Evolutionary conservation across 2,113 vertebrate species (phyloP), one percentile per base, ranked within the genome.

Genomic region (Mustela nigripes): DNA sequence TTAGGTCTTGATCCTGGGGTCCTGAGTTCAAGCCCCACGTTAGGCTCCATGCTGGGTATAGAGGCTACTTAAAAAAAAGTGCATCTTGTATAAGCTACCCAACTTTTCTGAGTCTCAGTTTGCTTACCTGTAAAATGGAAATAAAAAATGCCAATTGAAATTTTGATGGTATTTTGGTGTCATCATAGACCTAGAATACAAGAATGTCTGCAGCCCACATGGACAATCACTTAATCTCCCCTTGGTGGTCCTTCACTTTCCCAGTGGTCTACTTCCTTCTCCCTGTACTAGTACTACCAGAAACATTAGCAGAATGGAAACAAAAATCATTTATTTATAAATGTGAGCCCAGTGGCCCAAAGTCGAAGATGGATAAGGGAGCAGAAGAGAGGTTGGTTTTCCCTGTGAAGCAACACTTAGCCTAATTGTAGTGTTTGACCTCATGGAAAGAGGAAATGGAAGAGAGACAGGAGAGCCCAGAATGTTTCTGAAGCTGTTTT

Each of bases 101-200:
- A 39, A 12, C 16, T 82, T 89, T 89, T 53, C 36, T 63, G 71
- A 97, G 36, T 24, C n/a, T 95, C 84, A 36, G 48, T 84, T 83
- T 95, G 19, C n/a, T 67, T 63, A 56, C 22, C 36, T 90, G 24
- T 81, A n/a, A 76, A 91, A 84, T 88, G 33, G 63, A 89, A 11
- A 80, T 48, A 42, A 62, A 21, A 69, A 79, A 39, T 80, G 53
- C 0, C 21, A 74, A 18, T 87, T 48, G 48, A 67, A 86, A 65
- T 15, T 36, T 69, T 71, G 14, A 22, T 58, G 50, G 31, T 84
- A 11, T 86, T 33, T 56, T 48, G 21, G 9, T 88, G 81, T 33
- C 18, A 11, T 50, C 11, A 16, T 76, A 21, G 58, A 14, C 7
- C 4, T 28, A 80, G 81, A 74, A 45, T 22, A 58, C 21, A 7